These are phyloP conservation scores for Stenodera caucasica DNA, from an alignment of 2,888 invertebrate genomes.

Conservation along the genomic window DNA sequence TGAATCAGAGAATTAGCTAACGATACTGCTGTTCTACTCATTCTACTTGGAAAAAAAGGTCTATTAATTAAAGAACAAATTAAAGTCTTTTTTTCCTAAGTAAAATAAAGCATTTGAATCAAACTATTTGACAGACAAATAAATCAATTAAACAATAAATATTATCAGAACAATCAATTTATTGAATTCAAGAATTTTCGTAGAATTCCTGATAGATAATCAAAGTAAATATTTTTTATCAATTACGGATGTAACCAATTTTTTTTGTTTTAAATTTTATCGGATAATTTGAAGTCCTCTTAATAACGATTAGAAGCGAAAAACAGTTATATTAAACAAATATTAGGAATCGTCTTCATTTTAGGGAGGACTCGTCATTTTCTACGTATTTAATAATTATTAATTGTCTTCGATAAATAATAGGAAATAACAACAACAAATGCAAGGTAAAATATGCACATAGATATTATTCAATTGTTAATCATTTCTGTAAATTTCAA, in stretches of 20 bases:
- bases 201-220: constrained; percentile 1
- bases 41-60: background rate
- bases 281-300: too few relatives aligned
- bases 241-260: background rate
- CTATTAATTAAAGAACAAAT: too few relatives aligned
- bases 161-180: background rate
- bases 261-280: too few relatives aligned
- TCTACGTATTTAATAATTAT: background rate
- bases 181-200: background rate
- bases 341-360: too few relatives aligned
- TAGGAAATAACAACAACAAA: background rate
- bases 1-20: background rate
- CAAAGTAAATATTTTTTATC: constrained; percentile 2
- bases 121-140: too few relatives aligned
- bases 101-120: background rate
- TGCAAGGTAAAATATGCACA: background rate
- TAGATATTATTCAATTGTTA: background rate
- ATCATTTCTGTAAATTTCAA: background rate
- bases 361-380: background rate
- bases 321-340: too few relatives aligned
- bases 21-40: background rate
- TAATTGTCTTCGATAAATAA: background rate
- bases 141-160: background rate
- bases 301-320: too few relatives aligned
- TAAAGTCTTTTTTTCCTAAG: too few relatives aligned